Percentiles rank a stretch among this genome's conserved stretches.
These are phyloP conservation scores for Scaptomyza montana DNA, from an alignment of 1,140 invertebrate genomes.

Conservation along the genomic window DNA sequence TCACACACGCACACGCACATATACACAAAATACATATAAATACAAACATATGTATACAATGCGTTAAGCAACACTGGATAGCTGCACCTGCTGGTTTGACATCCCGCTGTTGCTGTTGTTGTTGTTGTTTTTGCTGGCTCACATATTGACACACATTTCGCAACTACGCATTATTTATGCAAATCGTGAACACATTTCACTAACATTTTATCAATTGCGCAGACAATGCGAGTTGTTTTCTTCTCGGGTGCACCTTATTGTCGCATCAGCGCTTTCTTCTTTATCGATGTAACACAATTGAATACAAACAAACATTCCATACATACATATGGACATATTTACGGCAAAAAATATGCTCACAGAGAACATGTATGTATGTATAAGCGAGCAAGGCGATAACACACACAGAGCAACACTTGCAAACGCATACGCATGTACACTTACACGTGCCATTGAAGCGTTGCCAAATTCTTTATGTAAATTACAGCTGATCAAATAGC, in stretches of 20 bases:
- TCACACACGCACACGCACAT: conserved; percentile 9
- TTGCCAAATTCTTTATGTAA: conserved; percentile 60
- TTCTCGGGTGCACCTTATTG: conserved; percentile 1
- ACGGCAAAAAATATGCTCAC: conserved; percentile 1
- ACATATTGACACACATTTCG: conserved; percentile 70
- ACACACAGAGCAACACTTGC: conserved; percentile 32
- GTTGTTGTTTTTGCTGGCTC: conserved; percentile 16
- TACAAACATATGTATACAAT: conserved; percentile 30
- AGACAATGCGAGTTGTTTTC: conserved; percentile 9
- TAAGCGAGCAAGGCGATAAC: conserved; percentile 41
- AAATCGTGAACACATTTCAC: conserved; percentile 37
- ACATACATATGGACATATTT: conserved; percentile 1
- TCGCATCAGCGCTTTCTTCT: conserved; percentile 5
- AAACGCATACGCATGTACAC: conserved; percentile 30
- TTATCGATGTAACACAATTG: conserved; percentile 33
- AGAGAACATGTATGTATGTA: neutral
- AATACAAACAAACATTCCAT: conserved; percentile 41
- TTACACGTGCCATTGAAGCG: conserved; percentile 51
- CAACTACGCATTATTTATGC: conserved; percentile 62
- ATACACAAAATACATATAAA: conserved; percentile 10
- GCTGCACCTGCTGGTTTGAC: conserved; percentile 65
- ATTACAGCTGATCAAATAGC: conserved; percentile 59
- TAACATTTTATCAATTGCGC: conserved; percentile 39
- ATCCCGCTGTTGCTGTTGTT: conserved; percentile 1
- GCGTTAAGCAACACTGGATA: conserved; percentile 60